These are phyloP conservation scores for Ormyrus pomaceus DNA, from an alignment of 2,888 invertebrate species.

Conservation along the genomic window DNA sequence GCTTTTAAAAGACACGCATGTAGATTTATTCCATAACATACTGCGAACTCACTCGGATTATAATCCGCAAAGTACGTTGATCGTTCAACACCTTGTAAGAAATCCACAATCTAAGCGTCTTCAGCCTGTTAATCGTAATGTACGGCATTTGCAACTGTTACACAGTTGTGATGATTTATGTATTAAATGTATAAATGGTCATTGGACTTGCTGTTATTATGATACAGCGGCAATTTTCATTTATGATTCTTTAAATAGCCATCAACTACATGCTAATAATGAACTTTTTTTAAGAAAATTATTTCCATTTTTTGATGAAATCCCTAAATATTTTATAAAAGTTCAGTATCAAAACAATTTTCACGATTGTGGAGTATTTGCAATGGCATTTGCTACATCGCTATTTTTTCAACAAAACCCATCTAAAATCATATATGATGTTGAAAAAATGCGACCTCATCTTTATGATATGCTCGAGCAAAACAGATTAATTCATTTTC, in stretches of 20 bases:
- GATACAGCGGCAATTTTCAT: background rate
- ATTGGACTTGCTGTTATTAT: background rate
- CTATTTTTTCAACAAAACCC: background rate
- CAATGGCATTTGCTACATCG: background rate
- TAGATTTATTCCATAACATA: background rate
- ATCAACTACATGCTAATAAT: background rate
- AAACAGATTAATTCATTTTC: background rate
- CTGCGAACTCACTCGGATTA: background rate
- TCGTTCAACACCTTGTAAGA: background rate
- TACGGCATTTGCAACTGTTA: background rate
- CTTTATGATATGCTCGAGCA: background rate
- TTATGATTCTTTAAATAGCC: background rate
- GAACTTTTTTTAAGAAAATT: background rate
- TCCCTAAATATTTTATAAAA: background rate
- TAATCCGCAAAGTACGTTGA: background rate
- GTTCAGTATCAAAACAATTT: background rate
- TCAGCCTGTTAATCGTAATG: background rate
- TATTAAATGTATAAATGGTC: background rate
- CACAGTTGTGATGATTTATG: background rate
- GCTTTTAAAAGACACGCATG: background rate
- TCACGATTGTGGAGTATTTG: background rate
- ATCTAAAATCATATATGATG: background rate
- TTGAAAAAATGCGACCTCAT: background rate
- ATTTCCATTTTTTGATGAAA: background rate
- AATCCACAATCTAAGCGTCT: slow-evolving; percentile 1